Conservation (phyloP, 2,113 vertebrate species). For the Camelus bactrianus region DNA sequence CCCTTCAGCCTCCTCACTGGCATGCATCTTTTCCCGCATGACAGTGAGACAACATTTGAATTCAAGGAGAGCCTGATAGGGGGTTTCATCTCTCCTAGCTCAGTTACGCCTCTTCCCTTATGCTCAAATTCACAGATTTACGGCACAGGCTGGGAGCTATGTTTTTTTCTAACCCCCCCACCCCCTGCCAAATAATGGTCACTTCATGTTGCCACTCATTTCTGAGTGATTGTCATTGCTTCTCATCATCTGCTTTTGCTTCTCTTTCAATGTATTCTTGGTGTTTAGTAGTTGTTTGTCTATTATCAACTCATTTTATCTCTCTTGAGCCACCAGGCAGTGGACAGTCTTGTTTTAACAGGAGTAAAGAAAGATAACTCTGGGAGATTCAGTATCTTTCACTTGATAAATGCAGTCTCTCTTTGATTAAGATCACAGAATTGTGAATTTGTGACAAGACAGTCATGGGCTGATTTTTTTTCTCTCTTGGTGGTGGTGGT, state of each 20-base stretch:
- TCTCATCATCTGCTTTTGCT: not conserved
- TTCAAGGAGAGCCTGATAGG: not conserved
- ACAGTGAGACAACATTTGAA: not conserved
- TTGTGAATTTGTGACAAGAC: not conserved
- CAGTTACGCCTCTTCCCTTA: not conserved
- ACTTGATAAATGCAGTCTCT: not conserved
- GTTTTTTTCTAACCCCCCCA: not conserved
- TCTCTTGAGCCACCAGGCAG: not conserved
- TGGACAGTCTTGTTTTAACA: not conserved
- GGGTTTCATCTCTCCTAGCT: not conserved
- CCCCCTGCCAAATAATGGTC: not conserved
- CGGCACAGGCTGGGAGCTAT: not conserved
- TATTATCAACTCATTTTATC: not conserved
- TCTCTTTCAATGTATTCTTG: not conserved
- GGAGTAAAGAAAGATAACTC: not conserved
- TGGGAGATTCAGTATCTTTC: not conserved
- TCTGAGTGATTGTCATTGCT: not conserved
- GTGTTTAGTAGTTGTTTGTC: conserved; percentile 9
- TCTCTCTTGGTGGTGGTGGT: not conserved
- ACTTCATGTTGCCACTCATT: not conserved
- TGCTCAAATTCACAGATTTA: not conserved
- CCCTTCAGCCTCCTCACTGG: not conserved
- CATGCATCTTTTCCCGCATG: not conserved
- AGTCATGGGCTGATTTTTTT: not conserved
- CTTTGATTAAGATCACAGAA: not conserved